phyloP scores from a whole-genome alignment of 1,140 invertebrate species.

The Drosophila tristis region DNA sequence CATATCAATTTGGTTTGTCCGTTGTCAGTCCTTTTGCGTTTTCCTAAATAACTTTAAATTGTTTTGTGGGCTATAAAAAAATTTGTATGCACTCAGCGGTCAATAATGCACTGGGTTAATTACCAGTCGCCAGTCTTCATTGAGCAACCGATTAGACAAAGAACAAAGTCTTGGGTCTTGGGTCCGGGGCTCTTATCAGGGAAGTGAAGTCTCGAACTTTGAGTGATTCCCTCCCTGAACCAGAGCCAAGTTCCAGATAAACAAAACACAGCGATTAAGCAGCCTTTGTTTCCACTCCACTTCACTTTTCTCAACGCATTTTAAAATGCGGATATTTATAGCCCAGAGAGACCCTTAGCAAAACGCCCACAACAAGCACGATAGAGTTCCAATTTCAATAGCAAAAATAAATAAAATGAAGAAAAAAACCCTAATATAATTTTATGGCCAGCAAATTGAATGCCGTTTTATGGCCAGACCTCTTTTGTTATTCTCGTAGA shows the following conservation, averaged over 20 bases:
- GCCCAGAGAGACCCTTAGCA: constrained; percentile 7
- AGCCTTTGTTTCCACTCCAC: constrained; percentile 18
- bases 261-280: constrained; percentile 9
- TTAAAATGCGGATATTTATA: neutral
- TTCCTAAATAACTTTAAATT: constrained; percentile 62
- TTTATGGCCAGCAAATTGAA: constrained; percentile 73
- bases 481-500: constrained; percentile 16
- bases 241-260: no score
- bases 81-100: constrained; percentile 46
- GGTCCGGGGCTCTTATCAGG: constrained; percentile 37
- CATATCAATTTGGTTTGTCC: constrained; percentile 72
- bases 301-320: neutral
- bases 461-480: constrained; percentile 51
- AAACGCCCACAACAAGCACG: constrained; percentile 27
- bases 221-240: neutral
- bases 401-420: constrained; percentile 33
- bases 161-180: constrained; percentile 19
- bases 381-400: constrained; percentile 31
- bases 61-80: constrained; percentile 33
- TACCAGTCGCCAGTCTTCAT: constrained; percentile 69
- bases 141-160: constrained; percentile 43
- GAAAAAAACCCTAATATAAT: constrained; percentile 48
- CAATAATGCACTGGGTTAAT: constrained; percentile 79
- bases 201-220: neutral
- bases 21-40: constrained; percentile 9